Evolutionary conservation across 2,888 invertebrate species (phyloP).

Genomic region (Amorpha juglandis): DNA sequence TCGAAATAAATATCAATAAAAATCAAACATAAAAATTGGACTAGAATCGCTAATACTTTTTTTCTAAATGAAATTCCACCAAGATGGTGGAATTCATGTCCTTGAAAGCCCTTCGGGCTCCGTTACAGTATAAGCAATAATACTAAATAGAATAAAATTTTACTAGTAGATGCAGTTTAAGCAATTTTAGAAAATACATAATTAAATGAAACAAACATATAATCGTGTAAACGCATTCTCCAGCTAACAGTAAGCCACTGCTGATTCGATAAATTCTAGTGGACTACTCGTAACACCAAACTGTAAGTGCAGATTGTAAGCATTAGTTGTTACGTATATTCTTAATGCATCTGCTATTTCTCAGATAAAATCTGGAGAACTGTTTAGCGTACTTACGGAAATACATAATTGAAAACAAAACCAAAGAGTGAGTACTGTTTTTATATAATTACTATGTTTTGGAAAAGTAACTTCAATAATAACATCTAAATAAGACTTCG

Average conservation of each 20-base stretch:
- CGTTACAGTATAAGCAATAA: too few relatives aligned
- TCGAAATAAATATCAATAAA: too few relatives aligned
- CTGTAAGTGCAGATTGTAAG: constrained; percentile 8
- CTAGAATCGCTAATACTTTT: too few relatives aligned
- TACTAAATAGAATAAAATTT: too few relatives aligned
- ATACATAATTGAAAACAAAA: background rate
- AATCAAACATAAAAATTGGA: too few relatives aligned
- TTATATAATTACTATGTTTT: background rate
- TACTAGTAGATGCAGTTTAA: background rate
- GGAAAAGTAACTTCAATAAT: too few relatives aligned
- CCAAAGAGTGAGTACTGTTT: background rate
- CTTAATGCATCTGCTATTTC: constrained; percentile 19
- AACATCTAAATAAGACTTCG: too few relatives aligned
- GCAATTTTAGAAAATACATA: background rate
- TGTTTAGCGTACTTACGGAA: background rate
- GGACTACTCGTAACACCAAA: constrained; percentile 3
- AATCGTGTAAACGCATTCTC: constrained; percentile 6
- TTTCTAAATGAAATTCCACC: too few relatives aligned
- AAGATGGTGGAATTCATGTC: too few relatives aligned
- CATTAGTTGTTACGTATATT: background rate
- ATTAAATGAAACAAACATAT: background rate
- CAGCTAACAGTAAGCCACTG: constrained; percentile 14
- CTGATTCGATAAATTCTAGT: constrained; percentile 21
- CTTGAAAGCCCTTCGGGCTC: too few relatives aligned
- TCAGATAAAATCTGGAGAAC: background rate